Percentiles rank a stretch among this genome's conserved stretches.
phyloP scores from a whole-genome alignment of 1,140 invertebrate genomes.

The Tribolium castaneum region DNA sequence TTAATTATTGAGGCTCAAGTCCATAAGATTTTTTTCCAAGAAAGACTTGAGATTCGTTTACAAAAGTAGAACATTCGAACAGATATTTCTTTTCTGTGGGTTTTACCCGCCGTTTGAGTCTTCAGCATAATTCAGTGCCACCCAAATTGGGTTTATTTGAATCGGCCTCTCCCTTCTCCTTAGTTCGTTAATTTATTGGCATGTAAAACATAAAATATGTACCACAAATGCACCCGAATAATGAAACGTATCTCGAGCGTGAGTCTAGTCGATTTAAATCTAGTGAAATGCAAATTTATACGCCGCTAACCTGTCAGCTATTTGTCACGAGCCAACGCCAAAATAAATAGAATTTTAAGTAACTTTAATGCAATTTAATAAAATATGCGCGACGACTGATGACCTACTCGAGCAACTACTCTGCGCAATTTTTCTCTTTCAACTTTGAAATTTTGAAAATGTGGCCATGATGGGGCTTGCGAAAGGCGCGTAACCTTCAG shows the following conservation, averaged over 20 bases:
- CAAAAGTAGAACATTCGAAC: no score
- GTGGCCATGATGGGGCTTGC: slow-evolving; percentile 1
- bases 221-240: slow-evolving; percentile 19
- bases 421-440: neutral
- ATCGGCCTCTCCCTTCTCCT: neutral
- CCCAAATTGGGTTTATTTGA: neutral
- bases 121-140: neutral
- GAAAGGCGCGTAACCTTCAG: slow-evolving; percentile 19
- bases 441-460: slow-evolving; percentile 11
- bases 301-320: slow-evolving; percentile 3
- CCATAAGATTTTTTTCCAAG: no score
- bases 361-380: slow-evolving; percentile 23
- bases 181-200: slow-evolving; percentile 4
- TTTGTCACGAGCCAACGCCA: slow-evolving; percentile 1
- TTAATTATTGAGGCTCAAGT: no score
- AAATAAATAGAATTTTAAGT: slow-evolving; percentile 23
- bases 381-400: neutral
- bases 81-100: neutral
- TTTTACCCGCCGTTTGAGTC: neutral
- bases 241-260: slow-evolving; percentile 4
- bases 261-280: slow-evolving; percentile 16
- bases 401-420: neutral
- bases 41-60: no score
- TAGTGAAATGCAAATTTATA: slow-evolving; percentile 24
- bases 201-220: slow-evolving; percentile 18